These are phyloP conservation scores for Pararge aegeria DNA, from an alignment of 1,140 invertebrate species.

Conservation along the genomic window DNA sequence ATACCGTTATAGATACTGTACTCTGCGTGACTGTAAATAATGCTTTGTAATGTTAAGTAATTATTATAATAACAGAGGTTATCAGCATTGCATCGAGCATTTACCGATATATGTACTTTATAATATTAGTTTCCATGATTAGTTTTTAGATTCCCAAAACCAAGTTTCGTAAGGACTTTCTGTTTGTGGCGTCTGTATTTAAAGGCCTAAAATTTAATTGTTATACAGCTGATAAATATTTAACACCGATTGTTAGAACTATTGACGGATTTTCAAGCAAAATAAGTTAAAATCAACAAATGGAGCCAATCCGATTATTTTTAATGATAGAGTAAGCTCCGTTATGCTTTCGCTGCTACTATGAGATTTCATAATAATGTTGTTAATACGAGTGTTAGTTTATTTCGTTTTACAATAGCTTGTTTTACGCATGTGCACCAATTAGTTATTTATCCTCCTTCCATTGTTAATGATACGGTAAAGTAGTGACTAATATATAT, in stretches of 20 bases:
- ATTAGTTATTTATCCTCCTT: conserved; percentile 21
- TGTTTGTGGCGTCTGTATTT: too few relatives aligned
- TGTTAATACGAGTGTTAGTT: too few relatives aligned
- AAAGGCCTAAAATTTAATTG: too few relatives aligned
- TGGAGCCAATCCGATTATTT: too few relatives aligned
- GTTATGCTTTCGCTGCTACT: too few relatives aligned
- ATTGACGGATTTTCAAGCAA: too few relatives aligned
- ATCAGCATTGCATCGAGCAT: conserved; percentile 18
- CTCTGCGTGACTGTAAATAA: conserved; percentile 30
- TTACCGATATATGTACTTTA: conserved; percentile 4
- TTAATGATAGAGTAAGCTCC: too few relatives aligned
- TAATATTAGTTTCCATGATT: neutral
- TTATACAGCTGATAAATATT: too few relatives aligned
- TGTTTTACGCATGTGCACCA: conserved; percentile 2
- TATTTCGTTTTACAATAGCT: neutral
- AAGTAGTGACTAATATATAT: conserved; percentile 15
- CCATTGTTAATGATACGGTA: conserved; percentile 9
- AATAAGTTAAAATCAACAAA: too few relatives aligned
- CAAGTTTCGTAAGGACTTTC: too few relatives aligned
- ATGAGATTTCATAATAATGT: too few relatives aligned
- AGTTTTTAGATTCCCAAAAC: conserved; percentile 2
- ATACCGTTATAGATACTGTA: conserved; percentile 31
- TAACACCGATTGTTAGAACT: too few relatives aligned
- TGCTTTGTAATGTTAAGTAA: conserved; percentile 37
- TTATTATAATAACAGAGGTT: conserved; percentile 29